A percentile compares a stretch with the other conserved stretches of the same genome.
These are phyloP conservation scores for Frankliniella intonsa DNA, from an alignment of 2,888 invertebrate genomes.

Conservation along the genomic window DNA sequence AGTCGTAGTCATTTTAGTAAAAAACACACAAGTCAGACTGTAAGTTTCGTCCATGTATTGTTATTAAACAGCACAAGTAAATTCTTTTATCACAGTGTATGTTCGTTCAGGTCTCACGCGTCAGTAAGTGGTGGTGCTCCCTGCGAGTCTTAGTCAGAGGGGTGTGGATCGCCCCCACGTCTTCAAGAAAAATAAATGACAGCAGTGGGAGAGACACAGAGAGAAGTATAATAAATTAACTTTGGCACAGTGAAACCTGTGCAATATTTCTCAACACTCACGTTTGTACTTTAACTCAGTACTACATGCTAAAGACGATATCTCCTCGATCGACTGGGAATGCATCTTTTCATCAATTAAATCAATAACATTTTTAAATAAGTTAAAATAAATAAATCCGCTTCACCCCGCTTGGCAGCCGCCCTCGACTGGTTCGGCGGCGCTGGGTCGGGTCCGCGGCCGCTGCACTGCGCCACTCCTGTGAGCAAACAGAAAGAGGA, in stretches of 20 bases:
- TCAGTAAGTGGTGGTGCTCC: background rate
- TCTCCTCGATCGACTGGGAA: background rate
- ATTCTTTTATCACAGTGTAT: background rate
- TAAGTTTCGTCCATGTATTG: background rate
- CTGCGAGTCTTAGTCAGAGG: too few species aligned
- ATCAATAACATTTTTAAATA: slow-evolving; percentile 13
- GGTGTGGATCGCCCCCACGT: too few species aligned
- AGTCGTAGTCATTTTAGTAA: background rate
- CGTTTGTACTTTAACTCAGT: slow-evolving; percentile 22
- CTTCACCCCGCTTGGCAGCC: background rate
- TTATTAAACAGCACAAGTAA: background rate
- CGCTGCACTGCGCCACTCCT: background rate
- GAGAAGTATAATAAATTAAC: background rate
- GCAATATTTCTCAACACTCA: slow-evolving; percentile 2
- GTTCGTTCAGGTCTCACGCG: background rate
- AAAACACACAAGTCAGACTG: too few species aligned
- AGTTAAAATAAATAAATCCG: slow-evolving; percentile 16
- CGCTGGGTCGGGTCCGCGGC: background rate
- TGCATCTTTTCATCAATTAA: background rate
- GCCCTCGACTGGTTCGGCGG: background rate
- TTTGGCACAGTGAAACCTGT: slow-evolving; percentile 19
- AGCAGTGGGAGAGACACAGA: background rate
- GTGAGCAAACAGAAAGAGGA: background rate
- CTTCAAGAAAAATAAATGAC: background rate
- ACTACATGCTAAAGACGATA: background rate